These are phyloP conservation scores for Rotaria sp. DNA, from an alignment of 2,888 invertebrate genomes.

Conservation along the genomic window DNA sequence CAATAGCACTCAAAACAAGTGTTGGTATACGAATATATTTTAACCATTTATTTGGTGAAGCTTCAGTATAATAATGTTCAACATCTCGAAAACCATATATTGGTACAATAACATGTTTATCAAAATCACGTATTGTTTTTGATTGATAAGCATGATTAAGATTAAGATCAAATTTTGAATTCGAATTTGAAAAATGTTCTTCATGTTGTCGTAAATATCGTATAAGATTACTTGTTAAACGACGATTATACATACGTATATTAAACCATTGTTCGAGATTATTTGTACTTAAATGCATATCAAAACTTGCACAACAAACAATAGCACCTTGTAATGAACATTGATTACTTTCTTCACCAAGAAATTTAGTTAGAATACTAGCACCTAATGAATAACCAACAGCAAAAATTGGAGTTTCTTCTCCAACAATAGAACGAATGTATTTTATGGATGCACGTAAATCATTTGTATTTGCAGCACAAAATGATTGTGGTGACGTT, in stretches of 20 bases:
- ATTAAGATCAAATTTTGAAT: neutral
- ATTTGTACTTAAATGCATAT: constrained; percentile 31
- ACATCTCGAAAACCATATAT: constrained; percentile 34
- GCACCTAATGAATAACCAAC: constrained; percentile 40
- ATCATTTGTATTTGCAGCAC: constrained; percentile 33
- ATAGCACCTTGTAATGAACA: constrained; percentile 27
- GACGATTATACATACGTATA: constrained; percentile 31
- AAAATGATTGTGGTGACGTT: constrained; percentile 38
- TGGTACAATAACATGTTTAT: constrained; percentile 28
- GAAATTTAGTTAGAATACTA: constrained; percentile 33
- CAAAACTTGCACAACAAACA: constrained; percentile 36
- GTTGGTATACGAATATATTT: constrained; percentile 36
- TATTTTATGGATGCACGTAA: constrained; percentile 34
- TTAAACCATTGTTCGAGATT: constrained; percentile 37
- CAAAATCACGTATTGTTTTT: constrained; percentile 37
- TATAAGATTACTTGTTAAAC: constrained; percentile 27
- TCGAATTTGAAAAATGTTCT: neutral
- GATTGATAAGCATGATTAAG: neutral
- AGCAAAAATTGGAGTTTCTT: constrained; percentile 34
- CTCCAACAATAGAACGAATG: constrained; percentile 27
- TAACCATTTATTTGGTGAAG: constrained; percentile 28
- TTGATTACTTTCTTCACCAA: constrained; percentile 33
- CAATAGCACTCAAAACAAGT: constrained; percentile 36
- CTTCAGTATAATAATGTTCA: constrained; percentile 37
- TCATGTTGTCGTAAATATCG: constrained; percentile 32